These are phyloP conservation scores for Ormyrus nitidulus DNA, from an alignment of 2,888 invertebrate species.

Conservation along the genomic window DNA sequence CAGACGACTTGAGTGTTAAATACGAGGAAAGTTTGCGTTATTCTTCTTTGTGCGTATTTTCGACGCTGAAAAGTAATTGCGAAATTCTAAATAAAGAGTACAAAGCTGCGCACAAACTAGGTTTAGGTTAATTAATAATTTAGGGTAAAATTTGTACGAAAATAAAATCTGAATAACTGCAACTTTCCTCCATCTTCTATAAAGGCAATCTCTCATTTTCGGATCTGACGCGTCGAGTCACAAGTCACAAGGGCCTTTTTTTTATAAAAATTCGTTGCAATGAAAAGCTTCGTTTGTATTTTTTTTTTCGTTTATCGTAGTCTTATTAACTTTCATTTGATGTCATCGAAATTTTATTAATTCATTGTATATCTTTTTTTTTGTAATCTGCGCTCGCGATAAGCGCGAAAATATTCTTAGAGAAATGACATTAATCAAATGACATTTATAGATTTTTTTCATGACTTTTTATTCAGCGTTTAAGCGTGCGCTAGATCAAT, in stretches of 20 bases:
- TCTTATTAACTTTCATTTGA: neutral
- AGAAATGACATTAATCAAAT: slow-evolving; percentile 2
- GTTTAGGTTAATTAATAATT: neutral
- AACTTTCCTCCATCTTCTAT: slow-evolving; percentile 22
- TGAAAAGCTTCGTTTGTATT: slow-evolving; percentile 19
- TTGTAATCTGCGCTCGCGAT: neutral
- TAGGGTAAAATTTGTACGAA: neutral
- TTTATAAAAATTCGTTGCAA: slow-evolving; percentile 30
- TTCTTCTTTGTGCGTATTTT: slow-evolving; percentile 11
- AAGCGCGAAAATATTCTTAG: neutral
- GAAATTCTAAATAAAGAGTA: slow-evolving; percentile 18
- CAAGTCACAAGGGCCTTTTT: slow-evolving; percentile 39
- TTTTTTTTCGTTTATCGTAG: slow-evolving; percentile 12
- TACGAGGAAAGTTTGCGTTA: slow-evolving; percentile 36
- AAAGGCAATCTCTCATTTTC: slow-evolving; percentile 36
- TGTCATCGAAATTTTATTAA: slow-evolving; percentile 14
- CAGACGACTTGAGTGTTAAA: slow-evolving; percentile 22
- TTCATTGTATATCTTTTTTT: neutral
- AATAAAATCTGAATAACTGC: slow-evolving; percentile 2
- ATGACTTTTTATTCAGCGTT: neutral
- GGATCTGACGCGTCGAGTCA: slow-evolving; percentile 48
- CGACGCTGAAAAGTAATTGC: neutral
- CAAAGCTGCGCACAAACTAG: slow-evolving; percentile 3
- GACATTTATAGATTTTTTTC: slow-evolving; percentile 15
- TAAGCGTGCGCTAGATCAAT: slow-evolving; percentile 19